These are phyloP conservation scores for Chydorus sphaericus DNA, from an alignment of 2,888 invertebrate genomes.

Conservation along the genomic window DNA sequence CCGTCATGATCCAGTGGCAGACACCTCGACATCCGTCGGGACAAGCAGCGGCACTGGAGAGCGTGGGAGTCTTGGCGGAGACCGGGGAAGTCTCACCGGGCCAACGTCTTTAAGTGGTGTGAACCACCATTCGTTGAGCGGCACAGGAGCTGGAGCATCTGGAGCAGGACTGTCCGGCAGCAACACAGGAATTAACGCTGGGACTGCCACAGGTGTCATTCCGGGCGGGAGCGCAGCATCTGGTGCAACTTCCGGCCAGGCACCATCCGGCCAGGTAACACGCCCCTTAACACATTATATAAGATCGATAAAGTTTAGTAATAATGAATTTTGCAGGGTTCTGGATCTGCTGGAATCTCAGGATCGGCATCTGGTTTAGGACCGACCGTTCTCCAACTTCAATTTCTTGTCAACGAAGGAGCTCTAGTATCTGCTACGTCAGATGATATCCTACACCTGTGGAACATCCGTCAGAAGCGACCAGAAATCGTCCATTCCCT, in stretches of 20 bases:
- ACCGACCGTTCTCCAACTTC: slow-evolving; percentile 72
- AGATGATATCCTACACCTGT: slow-evolving; percentile 90
- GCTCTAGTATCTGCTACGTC: slow-evolving; percentile 87
- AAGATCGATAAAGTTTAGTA: neutral
- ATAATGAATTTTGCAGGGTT: neutral
- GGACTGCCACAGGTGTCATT: neutral
- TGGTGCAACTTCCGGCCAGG: neutral
- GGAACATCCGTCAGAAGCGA: slow-evolving; percentile 90
- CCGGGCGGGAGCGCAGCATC: neutral
- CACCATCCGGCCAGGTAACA: neutral
- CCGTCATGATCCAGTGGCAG: slow-evolving; percentile 55
- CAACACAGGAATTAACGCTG: neutral
- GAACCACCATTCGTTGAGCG: neutral
- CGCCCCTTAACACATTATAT: neutral
- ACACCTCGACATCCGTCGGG: slow-evolving; percentile 16
- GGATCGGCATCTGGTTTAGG: slow-evolving; percentile 9
- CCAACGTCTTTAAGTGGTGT: neutral
- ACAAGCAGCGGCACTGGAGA: slow-evolving; percentile 16
- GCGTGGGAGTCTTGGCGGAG: no score
- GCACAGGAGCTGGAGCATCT: neutral
- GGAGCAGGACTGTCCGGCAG: neutral
- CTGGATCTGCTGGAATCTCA: no score
- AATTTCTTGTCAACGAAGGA: slow-evolving; percentile 95
- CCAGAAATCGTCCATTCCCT: slow-evolving; percentile 91
- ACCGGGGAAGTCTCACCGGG: no score